Conservation (phyloP, 1,140 invertebrate genomes). For the Ruditapes philippinarum region DNA sequence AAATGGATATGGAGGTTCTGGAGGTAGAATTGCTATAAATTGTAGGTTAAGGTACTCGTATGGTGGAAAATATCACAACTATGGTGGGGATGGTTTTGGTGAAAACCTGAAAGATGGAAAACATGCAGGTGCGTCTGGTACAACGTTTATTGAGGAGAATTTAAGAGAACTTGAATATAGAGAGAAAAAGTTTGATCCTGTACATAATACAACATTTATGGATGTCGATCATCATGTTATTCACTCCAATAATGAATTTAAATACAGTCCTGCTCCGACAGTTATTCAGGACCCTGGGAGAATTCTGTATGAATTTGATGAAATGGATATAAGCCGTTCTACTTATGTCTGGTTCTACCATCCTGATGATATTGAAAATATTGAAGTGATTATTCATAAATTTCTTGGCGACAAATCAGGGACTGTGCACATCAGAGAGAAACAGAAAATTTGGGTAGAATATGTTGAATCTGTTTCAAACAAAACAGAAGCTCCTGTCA, state of each 20-base stretch:
- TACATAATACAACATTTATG: slow-evolving; percentile 77
- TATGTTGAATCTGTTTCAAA: slow-evolving; percentile 79
- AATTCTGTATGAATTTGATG: slow-evolving; percentile 76
- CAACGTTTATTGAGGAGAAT: slow-evolving; percentile 79
- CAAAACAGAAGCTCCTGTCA: slow-evolving; percentile 79
- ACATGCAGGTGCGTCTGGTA: slow-evolving; percentile 78
- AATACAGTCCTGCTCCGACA: slow-evolving; percentile 75
- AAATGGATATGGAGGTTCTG: slow-evolving; percentile 79
- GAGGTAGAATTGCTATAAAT: slow-evolving; percentile 77
- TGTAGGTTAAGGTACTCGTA: slow-evolving; percentile 78
- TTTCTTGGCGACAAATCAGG: slow-evolving; percentile 83
- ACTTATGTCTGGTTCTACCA: slow-evolving; percentile 78
- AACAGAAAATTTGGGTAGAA: slow-evolving; percentile 78
- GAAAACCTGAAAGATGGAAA: not conserved
- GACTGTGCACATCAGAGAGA: slow-evolving; percentile 71
- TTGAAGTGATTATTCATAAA: slow-evolving; percentile 72
- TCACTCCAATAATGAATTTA: slow-evolving; percentile 74
- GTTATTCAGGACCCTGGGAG: slow-evolving; percentile 74
- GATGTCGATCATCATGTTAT: slow-evolving; percentile 78
- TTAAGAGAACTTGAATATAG: slow-evolving; percentile 78
- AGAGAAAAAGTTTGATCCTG: slow-evolving; percentile 76
- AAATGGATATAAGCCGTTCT: slow-evolving; percentile 79
- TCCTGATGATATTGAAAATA: slow-evolving; percentile 42
- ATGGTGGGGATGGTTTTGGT: slow-evolving; percentile 73
- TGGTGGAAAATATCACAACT: slow-evolving; percentile 78